Evolutionary conservation across 1,140 invertebrate genomes (phyloP).

Genomic region (Homalodisca vitripennis): DNA sequence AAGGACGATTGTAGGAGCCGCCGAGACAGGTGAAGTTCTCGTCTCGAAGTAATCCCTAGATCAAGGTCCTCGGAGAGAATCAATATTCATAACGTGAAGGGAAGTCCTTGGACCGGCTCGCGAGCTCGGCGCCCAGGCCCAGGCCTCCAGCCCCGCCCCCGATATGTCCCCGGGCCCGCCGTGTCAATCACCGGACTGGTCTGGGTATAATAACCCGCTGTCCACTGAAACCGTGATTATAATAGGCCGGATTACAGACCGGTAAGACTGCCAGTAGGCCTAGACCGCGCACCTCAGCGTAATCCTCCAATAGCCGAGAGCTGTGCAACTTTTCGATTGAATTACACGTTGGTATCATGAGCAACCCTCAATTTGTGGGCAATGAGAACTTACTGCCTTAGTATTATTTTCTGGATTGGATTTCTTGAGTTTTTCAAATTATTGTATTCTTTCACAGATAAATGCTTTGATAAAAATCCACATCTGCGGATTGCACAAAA

Average conservation of each 20-base stretch:
- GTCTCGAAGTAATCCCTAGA: too few relatives aligned
- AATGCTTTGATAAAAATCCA: too few relatives aligned
- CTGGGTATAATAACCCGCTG: conserved; percentile 19
- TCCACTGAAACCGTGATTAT: neutral
- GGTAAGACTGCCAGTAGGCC: neutral
- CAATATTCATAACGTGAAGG: conserved; percentile 4
- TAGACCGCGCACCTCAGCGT: too few relatives aligned
- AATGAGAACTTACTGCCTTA: neutral
- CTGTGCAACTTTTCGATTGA: conserved; percentile 21
- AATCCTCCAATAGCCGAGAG: neutral
- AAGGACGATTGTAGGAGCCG: too few relatives aligned
- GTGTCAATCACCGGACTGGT: conserved; percentile 11
- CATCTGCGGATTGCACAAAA: too few relatives aligned
- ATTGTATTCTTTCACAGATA: too few relatives aligned
- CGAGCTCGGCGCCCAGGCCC: neutral
- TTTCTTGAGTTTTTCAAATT: neutral
- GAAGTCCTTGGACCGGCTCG: neutral
- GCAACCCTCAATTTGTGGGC: conserved; percentile 19
- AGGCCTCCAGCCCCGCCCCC: neutral
- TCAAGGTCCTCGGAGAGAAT: too few relatives aligned
- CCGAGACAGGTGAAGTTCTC: too few relatives aligned
- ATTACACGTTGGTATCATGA: conserved; percentile 8
- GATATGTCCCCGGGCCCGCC: conserved; percentile 17
- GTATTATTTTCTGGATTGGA: neutral
- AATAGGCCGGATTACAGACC: conserved; percentile 4